phyloP scores from a whole-genome alignment of 2,113 vertebrate species.

The Toxotes jaculatrix region DNA sequence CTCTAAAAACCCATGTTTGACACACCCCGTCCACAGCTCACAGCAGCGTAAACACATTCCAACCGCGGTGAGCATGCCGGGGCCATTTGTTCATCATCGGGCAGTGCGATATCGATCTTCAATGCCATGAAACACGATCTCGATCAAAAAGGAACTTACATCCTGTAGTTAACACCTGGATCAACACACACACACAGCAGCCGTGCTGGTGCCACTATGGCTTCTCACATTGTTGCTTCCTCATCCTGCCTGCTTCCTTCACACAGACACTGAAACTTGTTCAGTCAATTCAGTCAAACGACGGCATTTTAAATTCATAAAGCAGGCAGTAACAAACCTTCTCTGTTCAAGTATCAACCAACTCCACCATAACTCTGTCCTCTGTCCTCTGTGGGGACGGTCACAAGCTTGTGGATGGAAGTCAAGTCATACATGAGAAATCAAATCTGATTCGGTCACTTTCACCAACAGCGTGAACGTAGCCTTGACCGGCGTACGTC shows the following conservation, averaged over 20 bases:
- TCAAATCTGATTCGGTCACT: too few species aligned
- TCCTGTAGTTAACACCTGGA: background rate
- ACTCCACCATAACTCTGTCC: background rate
- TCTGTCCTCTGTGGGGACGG: too few species aligned
- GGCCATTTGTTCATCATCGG: background rate
- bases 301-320: too few species aligned
- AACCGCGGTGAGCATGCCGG: background rate
- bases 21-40: background rate
- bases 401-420: background rate
- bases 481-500: background rate
- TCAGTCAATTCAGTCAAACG: too few species aligned
- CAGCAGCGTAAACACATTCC: background rate
- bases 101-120: too few species aligned
- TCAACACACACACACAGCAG: background rate
- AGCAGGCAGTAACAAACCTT: too few species aligned
- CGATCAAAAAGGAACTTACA: too few species aligned
- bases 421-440: too few species aligned
- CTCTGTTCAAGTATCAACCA: background rate
- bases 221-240: background rate
- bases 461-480: too few species aligned
- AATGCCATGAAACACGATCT: too few species aligned
- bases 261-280: background rate
- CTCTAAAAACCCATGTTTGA: too few species aligned
- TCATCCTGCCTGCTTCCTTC: background rate
- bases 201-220: background rate